These are phyloP conservation scores for Dicrostonyx torquatus DNA, from an alignment of 2,797 vertebrate species.

Conservation along the genomic window DNA sequence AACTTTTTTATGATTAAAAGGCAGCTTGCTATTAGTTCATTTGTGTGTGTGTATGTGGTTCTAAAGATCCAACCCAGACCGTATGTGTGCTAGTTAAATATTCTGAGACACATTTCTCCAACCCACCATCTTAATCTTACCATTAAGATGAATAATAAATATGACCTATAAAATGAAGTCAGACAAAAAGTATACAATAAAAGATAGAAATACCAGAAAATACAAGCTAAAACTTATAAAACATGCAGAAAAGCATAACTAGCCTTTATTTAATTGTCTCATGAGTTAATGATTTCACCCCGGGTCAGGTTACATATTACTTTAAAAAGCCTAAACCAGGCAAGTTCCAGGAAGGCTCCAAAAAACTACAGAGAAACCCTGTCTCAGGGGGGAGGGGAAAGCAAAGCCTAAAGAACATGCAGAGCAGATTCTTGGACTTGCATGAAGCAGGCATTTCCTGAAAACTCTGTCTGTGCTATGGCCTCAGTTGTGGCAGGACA, in stretches of 20 bases:
- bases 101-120: not conserved
- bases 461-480: not conserved
- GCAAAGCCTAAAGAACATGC: not conserved
- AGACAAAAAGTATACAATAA: not conserved
- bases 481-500: not conserved
- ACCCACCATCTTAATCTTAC: not conserved
- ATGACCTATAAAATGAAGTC: constrained; percentile 41
- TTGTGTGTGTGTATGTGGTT: not conserved
- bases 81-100: not conserved
- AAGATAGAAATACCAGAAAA: constrained; percentile 39
- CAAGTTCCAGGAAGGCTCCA: too few species aligned
- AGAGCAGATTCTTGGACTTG: not conserved
- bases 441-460: not conserved
- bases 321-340: not conserved
- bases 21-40: not conserved
- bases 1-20: constrained; percentile 29
- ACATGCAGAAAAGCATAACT: not conserved
- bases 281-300: constrained; percentile 23
- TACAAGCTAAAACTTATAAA: constrained; percentile 40
- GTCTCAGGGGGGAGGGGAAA: too few species aligned
- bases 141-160: not conserved
- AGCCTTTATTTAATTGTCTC: constrained; percentile 35
- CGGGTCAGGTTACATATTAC: not conserved
- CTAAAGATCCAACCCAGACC: not conserved
- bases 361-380: too few species aligned